Evolutionary conservation across 1,140 invertebrate species (phyloP), one percentile per base, ranked within the genome.

Genomic region (Camponotus pennsylvanicus): DNA sequence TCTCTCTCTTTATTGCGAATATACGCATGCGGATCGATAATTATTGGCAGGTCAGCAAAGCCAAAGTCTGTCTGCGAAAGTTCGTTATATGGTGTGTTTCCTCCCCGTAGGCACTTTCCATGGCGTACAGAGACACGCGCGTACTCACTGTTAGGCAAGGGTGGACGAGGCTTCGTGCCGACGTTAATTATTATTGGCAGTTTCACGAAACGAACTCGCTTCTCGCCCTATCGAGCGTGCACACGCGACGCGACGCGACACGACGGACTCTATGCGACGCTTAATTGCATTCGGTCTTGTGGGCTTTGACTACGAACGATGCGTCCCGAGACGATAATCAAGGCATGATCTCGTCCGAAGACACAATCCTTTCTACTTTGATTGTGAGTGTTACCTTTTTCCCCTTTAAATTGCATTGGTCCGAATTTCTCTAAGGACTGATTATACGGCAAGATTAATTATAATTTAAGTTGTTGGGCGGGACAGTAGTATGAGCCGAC

Each of bases 131-230:
- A 86, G 49, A 88, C 66, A 69, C 66, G 80, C 49, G 49, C 45
- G 32, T 57, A 42, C 64, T 64, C 85, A 42, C 37, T 49, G 79
- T 75, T 52, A 59, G 21, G 70, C 64, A 52, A 63, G 67, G 80
- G 71, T 27, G 71, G 73, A 85, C 63, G 86, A 77, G 59, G 64
- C 80, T 88, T 52, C 87, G 52, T 76, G 59, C 79, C 45, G 57
- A 88, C 84, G 89, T 91, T 91, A 91, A 91, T 91, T 91, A 91
- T 90, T 88, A 91, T 91, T 90, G 87, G 83, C 90, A 89, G 89
- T 91, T 89, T 89, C 87, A 63, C 85, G 80, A 86, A 90, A 91
- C 87, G 79, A 88, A 91, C 85, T 79, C 80, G 75, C 75, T 79
- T 90, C 77, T 88, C 71, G 45, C 69, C 66, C 78, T 84, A 89